These are phyloP conservation scores for Xanthorhoe spadicearia DNA, from an alignment of 2,888 invertebrate species.

Conservation along the genomic window DNA sequence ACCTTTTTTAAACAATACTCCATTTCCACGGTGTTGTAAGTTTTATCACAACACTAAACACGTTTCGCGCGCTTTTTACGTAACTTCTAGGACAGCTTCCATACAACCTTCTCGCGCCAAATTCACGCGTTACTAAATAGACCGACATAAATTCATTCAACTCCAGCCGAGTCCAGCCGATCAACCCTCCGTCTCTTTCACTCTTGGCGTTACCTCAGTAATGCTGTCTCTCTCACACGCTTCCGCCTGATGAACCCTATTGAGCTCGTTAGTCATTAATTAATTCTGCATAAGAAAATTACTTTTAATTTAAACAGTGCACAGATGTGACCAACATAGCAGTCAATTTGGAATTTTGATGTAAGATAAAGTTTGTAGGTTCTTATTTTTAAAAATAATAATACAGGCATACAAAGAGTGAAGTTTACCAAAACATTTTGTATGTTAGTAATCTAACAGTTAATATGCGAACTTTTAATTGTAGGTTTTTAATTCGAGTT, in stretches of 20 bases:
- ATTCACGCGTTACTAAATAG: constrained; percentile 83
- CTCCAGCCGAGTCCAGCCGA: constrained; percentile 77
- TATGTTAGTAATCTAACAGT: too few relatives aligned
- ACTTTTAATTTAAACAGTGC: constrained; percentile 82
- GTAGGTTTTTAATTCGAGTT: too few relatives aligned
- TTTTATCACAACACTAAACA: constrained; percentile 37
- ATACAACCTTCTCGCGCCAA: constrained; percentile 79
- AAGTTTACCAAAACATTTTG: too few relatives aligned
- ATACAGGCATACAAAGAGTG: too few relatives aligned
- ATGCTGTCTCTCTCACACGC: constrained; percentile 60
- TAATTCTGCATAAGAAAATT: constrained; percentile 85
- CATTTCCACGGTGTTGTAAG: constrained; percentile 30
- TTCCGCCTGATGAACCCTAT: constrained; percentile 84
- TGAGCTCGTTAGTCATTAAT: constrained; percentile 85
- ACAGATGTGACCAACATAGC: constrained; percentile 66
- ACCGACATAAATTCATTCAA: constrained; percentile 84
- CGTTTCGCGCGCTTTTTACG: constrained; percentile 71
- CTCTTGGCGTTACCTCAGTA: constrained; percentile 42
- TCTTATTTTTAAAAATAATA: neutral
- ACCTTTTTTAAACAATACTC: constrained; percentile 23
- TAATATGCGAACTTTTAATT: too few relatives aligned
- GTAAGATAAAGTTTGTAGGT: constrained; percentile 12
- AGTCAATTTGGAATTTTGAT: constrained; percentile 35
- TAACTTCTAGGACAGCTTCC: constrained; percentile 43
- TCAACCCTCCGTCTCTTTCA: constrained; percentile 58